These are phyloP conservation scores for Podarcis raffonei DNA, from an alignment of 2,113 vertebrate species.

Conservation along the genomic window DNA sequence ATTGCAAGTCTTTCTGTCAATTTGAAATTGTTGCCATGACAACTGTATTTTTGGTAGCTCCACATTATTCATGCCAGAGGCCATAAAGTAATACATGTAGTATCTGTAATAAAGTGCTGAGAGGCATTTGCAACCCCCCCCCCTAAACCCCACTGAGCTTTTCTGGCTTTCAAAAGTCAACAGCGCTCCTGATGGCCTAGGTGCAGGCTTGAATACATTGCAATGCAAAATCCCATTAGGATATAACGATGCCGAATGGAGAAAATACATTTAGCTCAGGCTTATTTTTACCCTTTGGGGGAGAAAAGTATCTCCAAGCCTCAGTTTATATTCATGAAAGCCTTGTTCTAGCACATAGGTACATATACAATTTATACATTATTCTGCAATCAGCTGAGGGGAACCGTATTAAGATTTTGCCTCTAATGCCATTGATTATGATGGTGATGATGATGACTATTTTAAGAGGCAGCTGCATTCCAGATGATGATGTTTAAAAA, in stretches of 20 bases:
- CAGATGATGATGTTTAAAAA: too few species aligned
- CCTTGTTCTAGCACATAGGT: constrained; percentile 37
- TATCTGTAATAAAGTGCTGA: constrained; percentile 41
- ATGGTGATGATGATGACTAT: too few species aligned
- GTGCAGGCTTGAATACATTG: constrained; percentile 39
- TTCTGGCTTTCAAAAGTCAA: constrained; percentile 41
- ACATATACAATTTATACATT: neutral
- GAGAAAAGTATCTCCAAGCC: constrained; percentile 17
- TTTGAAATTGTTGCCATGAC: constrained; percentile 25
- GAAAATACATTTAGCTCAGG: constrained; percentile 26
- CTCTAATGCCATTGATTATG: constrained; percentile 6
- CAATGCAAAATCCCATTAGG: neutral
- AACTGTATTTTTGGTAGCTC: constrained; percentile 47
- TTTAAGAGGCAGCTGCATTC: too few species aligned
- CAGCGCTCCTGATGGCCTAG: neutral
- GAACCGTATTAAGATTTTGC: constrained; percentile 16
- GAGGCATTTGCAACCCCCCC: neutral
- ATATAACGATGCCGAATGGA: neutral
- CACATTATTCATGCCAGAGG: constrained; percentile 55
- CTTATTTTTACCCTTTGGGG: constrained; percentile 4
- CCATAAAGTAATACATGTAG: constrained; percentile 26
- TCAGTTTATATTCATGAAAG: constrained; percentile 31
- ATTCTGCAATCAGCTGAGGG: constrained; percentile 22
- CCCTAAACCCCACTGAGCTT: constrained; percentile 14
- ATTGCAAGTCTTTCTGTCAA: neutral